A percentile compares a stretch with the other conserved stretches of the same genome.
phyloP scores from a whole-genome alignment of 2,888 invertebrate species.

The Frankliniella fusca region DNA sequence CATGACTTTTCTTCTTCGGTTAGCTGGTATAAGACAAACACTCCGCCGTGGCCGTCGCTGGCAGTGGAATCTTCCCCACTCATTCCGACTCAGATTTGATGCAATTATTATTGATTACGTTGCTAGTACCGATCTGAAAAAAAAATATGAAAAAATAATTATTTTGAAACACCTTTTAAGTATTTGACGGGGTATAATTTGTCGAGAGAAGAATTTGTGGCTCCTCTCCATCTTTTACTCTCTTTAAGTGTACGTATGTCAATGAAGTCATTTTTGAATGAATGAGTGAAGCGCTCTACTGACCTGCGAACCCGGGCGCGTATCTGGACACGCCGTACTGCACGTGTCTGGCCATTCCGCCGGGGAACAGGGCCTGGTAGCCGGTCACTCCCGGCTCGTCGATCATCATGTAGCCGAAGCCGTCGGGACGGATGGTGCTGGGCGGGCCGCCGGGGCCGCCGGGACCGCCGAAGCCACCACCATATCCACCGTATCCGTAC shows the following conservation, averaged over 20 bases:
- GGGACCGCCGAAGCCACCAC: neutral
- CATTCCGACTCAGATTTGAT: too few relatives aligned
- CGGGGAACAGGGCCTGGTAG: neutral
- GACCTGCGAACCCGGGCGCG: neutral
- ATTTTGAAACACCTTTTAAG: neutral
- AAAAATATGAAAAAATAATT: neutral
- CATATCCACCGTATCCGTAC: neutral
- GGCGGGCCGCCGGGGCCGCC: neutral
- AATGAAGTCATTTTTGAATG: neutral
- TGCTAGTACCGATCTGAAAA: neutral
- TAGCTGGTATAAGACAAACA: too few relatives aligned
- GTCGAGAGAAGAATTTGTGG: too few relatives aligned
- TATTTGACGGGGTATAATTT: neutral
- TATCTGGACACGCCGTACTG: slow-evolving; percentile 10
- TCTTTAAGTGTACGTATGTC: neutral
- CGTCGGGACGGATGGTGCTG: slow-evolving; percentile 12
- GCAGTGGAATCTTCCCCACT: too few relatives aligned
- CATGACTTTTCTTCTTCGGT: too few relatives aligned
- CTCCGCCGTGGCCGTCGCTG: too few relatives aligned
- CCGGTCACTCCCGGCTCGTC: neutral
- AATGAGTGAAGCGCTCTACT: neutral
- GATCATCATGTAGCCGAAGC: slow-evolving; percentile 22
- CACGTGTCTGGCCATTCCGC: neutral
- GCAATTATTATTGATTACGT: too few relatives aligned
- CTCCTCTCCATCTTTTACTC: too few relatives aligned